Evolutionary conservation across 1,140 invertebrate genomes (phyloP).

Genomic region (Bradysia coprophila): DNA sequence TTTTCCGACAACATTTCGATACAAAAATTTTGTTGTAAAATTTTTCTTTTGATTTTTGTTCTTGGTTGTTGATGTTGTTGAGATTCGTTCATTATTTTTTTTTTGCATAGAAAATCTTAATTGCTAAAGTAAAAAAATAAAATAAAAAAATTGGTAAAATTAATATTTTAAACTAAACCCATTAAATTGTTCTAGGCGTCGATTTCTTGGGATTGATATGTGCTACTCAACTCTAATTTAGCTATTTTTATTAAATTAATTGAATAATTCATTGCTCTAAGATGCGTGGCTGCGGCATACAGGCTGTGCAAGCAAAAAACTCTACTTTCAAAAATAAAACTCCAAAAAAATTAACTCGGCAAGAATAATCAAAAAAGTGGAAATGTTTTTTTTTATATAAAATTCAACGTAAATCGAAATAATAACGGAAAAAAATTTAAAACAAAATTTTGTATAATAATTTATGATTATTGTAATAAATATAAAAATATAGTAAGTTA

Average conservation of each 20-base stretch:
- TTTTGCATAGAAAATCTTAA: too few species aligned
- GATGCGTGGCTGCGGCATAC: slow-evolving; percentile 27
- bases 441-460: too few species aligned
- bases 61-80: background rate
- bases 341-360: background rate
- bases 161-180: background rate
- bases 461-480: background rate
- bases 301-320: slow-evolving; percentile 24
- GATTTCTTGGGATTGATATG: slow-evolving; percentile 6
- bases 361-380: background rate
- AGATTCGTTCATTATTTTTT: background rate
- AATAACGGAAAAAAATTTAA: too few species aligned
- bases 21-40: too few species aligned
- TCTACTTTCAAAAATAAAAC: background rate
- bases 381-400: too few species aligned
- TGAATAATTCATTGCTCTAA: slow-evolving; percentile 7
- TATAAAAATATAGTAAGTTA: background rate
- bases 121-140: too few species aligned
- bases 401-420: too few species aligned
- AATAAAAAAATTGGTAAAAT: background rate
- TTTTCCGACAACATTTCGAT: too few species aligned
- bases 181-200: slow-evolving; percentile 3
- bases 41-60: background rate
- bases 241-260: background rate
- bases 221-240: slow-evolving; percentile 5